Evolutionary conservation across 2,113 vertebrate genomes (phyloP).

Genomic region (Prionailurus viverrinus): DNA sequence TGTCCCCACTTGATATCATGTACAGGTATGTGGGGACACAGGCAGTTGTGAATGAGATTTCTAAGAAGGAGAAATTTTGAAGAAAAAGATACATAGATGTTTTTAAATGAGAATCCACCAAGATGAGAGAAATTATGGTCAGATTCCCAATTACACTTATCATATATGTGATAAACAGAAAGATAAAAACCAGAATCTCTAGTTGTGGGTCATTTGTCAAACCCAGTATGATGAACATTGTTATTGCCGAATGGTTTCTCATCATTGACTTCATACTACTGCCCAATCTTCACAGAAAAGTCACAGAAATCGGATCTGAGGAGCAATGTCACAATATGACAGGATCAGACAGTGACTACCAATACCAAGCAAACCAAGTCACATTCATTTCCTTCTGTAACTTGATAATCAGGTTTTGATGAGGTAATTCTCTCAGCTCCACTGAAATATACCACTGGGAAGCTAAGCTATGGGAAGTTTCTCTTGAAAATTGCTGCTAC

Average conservation of each 20-base stretch:
- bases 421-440: not conserved
- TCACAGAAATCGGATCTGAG: not conserved
- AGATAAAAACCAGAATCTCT: not conserved
- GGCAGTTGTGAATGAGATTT: not conserved
- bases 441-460: not conserved
- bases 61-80: slow-evolving; percentile 27
- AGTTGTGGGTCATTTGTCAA: not conserved
- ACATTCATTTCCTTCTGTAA: not conserved
- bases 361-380: not conserved
- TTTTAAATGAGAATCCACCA: not conserved
- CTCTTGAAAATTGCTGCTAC: not conserved
- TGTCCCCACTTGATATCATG: not conserved
- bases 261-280: not conserved
- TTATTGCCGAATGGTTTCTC: not conserved
- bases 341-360: not conserved
- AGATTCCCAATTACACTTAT: not conserved
- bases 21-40: not conserved
- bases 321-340: not conserved
- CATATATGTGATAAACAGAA: not conserved
- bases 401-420: not conserved
- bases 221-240: not conserved
- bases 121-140: not conserved
- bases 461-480: not conserved
- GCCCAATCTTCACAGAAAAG: not conserved
- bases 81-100: slow-evolving; percentile 1